Evolutionary conservation across 2,113 vertebrate species (phyloP).

Genomic region (Chaenogobius annularis): DNA sequence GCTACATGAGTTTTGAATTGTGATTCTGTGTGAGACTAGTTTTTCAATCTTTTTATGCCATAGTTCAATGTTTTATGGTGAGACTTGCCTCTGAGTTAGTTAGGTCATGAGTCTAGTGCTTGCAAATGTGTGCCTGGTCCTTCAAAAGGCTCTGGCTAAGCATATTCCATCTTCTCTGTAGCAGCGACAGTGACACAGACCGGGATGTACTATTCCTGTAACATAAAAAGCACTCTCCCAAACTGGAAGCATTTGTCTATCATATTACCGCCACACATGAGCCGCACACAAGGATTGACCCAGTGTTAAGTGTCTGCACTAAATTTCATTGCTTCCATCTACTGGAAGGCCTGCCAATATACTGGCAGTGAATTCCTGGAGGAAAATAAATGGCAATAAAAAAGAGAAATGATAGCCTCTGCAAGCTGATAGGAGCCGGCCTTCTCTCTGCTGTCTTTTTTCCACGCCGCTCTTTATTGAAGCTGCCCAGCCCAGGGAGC

Average conservation of each 20-base stretch:
- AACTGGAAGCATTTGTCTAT: constrained; percentile 91
- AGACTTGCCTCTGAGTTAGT: neutral
- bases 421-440: constrained; percentile 86
- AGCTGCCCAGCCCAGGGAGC: constrained; percentile 85
- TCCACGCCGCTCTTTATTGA: constrained; percentile 81
- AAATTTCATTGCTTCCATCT: constrained; percentile 97
- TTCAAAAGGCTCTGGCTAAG: constrained; percentile 48
- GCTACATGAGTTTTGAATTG: too few relatives aligned
- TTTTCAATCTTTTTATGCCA: neutral
- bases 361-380: constrained; percentile 96
- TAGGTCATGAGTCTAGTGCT: constrained; percentile 7
- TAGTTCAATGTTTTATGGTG: constrained; percentile 3
- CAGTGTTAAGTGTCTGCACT: constrained; percentile 95
- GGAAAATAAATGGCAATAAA: constrained; percentile 99
- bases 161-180: constrained; percentile 64
- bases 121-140: neutral
- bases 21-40: too few relatives aligned
- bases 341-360: constrained; percentile 97
- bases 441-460: constrained; percentile 62
- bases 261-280: constrained; percentile 90
- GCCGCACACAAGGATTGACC: constrained; percentile 87
- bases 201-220: constrained; percentile 75
- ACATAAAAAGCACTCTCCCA: constrained; percentile 75
- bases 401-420: constrained; percentile 90
- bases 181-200: constrained; percentile 36